Evolutionary conservation across 2,797 vertebrate species (phyloP), one percentile per base, ranked within the genome.

Genomic region (Lepilemur septentrionalis): DNA sequence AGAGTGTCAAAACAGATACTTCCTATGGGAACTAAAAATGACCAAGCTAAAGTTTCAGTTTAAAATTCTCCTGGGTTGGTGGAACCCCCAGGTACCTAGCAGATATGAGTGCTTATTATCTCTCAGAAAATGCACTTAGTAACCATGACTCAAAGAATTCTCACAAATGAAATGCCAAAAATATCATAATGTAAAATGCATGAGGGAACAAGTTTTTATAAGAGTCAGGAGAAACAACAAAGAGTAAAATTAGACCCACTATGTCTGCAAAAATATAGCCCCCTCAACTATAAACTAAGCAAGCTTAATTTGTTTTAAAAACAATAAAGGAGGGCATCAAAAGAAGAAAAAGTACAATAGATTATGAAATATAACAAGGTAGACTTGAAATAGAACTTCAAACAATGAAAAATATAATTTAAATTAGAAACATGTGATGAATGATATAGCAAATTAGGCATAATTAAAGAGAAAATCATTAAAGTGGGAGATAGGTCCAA

Each of bases 221-320:
- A 80, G n/a, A 89, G 22, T 95, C 46, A 95, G 41, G 18, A 88
- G 85, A 93, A 96, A 94, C 46, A 94, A 84, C 55, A 86, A 75
- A 81, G 55, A 72, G 30, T 88, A 88, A 35, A 94, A 72, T 88
- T 65, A 93, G 65, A 91, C 28, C n/a, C 46, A 72, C 46, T 41
- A 20, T 69, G 10, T 83, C 79, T 55, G 7, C n/a, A 92, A 80
- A 93, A 87, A 35, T 72, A 48, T 90, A 32, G 85, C 59, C 84
- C 7, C 22, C 52, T 96, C 57, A 65, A 59, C 59, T 75, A 43
- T 67, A 82, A 96, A 69, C 41, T 48, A 63, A 80, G 6, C 38
- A 82, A 57, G 2, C 32, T 85, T 70, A 38, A 20, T 46, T 18
- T 79, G 1, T 69, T 57, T 93, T 11, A 48, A 67, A 48, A 48